phyloP scores from a whole-genome alignment of 2,888 invertebrate genomes.

The Hypena proboscidalis region DNA sequence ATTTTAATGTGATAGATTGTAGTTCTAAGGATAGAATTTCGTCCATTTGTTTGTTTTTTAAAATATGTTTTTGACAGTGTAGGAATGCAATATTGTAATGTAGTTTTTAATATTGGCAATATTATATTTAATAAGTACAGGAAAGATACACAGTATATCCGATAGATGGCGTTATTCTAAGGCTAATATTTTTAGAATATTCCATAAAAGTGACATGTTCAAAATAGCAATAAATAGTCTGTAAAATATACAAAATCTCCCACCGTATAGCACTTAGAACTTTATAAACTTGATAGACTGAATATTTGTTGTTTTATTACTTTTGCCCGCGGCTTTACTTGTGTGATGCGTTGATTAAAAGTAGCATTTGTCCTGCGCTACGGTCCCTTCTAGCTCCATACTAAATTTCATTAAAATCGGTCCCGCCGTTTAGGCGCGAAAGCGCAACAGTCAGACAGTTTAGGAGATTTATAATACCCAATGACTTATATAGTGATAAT shows the following conservation, averaged over 20 bases:
- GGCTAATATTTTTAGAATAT: constrained; percentile 1
- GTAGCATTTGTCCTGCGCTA: too few species aligned
- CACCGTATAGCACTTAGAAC: constrained; percentile 24
- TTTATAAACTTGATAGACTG: constrained; percentile 42
- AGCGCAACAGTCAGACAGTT: too few species aligned
- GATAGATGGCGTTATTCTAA: constrained; percentile 15
- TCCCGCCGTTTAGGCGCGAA: too few species aligned
- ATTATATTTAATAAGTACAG: neutral
- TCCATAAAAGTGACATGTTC: constrained; percentile 16
- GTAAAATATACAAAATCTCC: constrained; percentile 14
- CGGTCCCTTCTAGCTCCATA: too few species aligned
- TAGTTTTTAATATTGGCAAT: constrained; percentile 3
- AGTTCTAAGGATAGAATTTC: constrained; percentile 28
- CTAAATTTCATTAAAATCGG: too few species aligned
- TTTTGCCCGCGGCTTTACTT: neutral
- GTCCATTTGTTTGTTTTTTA: constrained; percentile 9
- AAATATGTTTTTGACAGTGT: neutral
- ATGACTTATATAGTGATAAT: too few species aligned
- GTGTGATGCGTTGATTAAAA: too few species aligned
- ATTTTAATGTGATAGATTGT: constrained; percentile 49
- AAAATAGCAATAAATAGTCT: constrained; percentile 27
- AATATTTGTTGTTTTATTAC: constrained; percentile 24
- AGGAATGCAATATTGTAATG: neutral
- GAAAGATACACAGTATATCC: neutral
- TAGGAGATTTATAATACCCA: too few species aligned